Evolutionary conservation across 2,888 invertebrate genomes (phyloP), one percentile per base, ranked within the genome.

Genomic region (Aproaerema taeniolella): DNA sequence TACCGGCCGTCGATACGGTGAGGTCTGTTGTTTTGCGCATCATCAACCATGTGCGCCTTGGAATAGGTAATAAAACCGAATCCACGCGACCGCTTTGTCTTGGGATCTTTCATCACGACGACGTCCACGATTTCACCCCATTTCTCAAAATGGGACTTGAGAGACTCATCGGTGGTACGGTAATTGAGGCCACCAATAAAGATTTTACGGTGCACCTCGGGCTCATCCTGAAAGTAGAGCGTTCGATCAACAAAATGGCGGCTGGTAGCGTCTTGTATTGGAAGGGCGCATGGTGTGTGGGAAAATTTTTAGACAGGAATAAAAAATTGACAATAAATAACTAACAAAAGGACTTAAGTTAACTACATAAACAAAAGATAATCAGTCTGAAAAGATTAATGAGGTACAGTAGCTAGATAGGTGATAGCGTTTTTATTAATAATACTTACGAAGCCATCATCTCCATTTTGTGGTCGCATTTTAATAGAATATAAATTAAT

Each of bases 31-130:
- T 90, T 91, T 73, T 99, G 98, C 2, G 98, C 98, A 70, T 95
- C 96, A 79, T 99, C 98, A 7, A 99, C 97, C 97, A 96, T 97
- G 67, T 94, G 93, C 31, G 96, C 95, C 55, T 94, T 90, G 1
- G 95, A 94, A 69, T 97, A 99, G 0, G 99, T 99, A 45, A 99
- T 97, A 67, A 99, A 99, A 1, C 99, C 99, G 73, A 99, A 99
- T 1, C 99, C 99, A 45, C 99, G 90, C 3, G 98, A 98, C 46
- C 98, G 89, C 67, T 97, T 96, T 0, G 97, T 97, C 59, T 94
- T 94, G 0, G 97, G 95, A 67, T 98, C 97, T 69, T 96, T 96
- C 98, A 98, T 98, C 0, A 98, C 97, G 2, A 98, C 97, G 7
- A 97, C 97, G 68, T 98, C 97, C 0, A 97, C 96, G 49, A 97